Evolutionary conservation across 2,113 vertebrate species (phyloP).

Genomic region (Lycocorax pyrrhopterus): DNA sequence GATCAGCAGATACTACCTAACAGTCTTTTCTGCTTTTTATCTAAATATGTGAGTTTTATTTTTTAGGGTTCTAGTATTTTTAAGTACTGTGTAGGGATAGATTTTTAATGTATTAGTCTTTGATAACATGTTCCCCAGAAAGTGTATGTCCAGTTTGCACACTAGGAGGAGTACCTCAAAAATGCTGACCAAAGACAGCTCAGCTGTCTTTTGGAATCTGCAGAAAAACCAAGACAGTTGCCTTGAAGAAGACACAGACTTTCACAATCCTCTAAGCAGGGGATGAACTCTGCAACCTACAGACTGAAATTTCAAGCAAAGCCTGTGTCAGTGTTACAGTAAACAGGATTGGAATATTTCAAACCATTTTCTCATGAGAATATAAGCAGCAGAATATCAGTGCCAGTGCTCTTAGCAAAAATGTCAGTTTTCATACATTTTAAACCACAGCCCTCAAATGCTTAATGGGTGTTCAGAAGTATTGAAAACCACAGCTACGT

Average conservation of each 20-base stretch:
- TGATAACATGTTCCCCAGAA: background rate
- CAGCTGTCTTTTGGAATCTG: background rate
- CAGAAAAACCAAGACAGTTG: background rate
- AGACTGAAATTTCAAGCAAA: background rate
- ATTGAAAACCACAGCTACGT: background rate
- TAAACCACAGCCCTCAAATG: background rate
- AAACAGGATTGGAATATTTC: background rate
- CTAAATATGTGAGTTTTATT: background rate
- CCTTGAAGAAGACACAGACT: background rate
- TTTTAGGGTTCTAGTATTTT: background rate
- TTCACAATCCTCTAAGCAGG: background rate
- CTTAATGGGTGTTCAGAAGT: background rate
- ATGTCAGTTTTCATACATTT: background rate
- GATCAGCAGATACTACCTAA: background rate
- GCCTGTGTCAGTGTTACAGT: background rate
- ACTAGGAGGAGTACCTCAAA: background rate
- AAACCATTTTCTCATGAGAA: background rate
- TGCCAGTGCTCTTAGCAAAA: background rate
- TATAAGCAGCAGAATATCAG: background rate
- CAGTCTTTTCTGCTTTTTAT: background rate
- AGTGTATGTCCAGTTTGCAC: background rate
- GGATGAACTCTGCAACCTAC: background rate
- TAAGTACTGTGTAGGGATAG: background rate
- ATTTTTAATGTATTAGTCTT: background rate
- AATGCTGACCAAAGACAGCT: background rate